Conservation (phyloP, 1,140 invertebrate species). For the Diachasma alloeum region DNA sequence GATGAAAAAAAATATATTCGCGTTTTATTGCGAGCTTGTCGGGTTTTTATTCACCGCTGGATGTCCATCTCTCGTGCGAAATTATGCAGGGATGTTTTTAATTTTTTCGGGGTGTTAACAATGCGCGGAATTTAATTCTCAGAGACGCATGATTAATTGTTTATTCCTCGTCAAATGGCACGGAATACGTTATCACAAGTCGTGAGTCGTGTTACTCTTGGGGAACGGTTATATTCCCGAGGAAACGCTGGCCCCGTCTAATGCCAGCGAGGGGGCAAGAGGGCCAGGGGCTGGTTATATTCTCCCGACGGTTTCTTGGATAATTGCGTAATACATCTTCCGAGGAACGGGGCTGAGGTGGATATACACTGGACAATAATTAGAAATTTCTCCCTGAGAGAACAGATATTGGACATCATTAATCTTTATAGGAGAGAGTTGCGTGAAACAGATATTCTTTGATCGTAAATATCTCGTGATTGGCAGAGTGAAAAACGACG, state of each 20-base stretch:
- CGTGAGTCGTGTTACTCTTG: neutral
- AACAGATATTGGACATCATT: neutral
- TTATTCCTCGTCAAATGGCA: neutral
- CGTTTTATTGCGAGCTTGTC: too few relatives aligned
- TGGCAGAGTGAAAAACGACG: too few relatives aligned
- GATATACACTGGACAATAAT: neutral
- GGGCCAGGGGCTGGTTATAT: neutral
- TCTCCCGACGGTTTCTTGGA: neutral
- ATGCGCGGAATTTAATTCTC: too few relatives aligned
- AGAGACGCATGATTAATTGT: too few relatives aligned
- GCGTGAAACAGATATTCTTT: neutral
- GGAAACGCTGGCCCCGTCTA: neutral
- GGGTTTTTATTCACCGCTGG: too few relatives aligned
- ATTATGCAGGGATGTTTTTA: too few relatives aligned
- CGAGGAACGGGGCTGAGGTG: neutral
- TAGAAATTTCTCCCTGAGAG: neutral
- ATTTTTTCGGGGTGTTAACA: too few relatives aligned
- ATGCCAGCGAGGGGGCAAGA: neutral
- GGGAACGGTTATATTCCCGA: neutral
- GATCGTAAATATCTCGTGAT: too few relatives aligned
- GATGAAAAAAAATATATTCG: too few relatives aligned
- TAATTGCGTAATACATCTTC: neutral
- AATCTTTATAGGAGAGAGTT: neutral
- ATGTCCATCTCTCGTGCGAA: too few relatives aligned
- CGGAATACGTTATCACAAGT: slow-evolving; percentile 6